Percentiles rank a stretch among this genome's conserved stretches.
These are phyloP conservation scores for Drosophila sordidula DNA, from an alignment of 2,888 invertebrate genomes.

Conservation along the genomic window DNA sequence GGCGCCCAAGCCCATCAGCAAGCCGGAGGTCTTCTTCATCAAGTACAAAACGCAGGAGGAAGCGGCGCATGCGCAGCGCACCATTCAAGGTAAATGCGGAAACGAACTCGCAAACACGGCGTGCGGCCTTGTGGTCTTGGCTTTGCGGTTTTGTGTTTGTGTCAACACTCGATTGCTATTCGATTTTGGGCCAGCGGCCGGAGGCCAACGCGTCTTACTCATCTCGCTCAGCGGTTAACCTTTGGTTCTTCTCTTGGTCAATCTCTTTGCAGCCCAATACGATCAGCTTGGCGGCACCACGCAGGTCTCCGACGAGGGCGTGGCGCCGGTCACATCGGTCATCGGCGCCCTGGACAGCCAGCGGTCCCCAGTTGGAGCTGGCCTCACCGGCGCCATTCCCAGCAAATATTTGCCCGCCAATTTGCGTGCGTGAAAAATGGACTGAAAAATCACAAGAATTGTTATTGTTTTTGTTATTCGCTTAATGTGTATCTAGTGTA, in stretches of 20 bases:
- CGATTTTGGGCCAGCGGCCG: background rate
- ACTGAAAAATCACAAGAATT: constrained; percentile 48
- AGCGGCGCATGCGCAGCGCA: constrained; percentile 84
- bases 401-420: constrained; percentile 74
- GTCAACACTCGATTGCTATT: background rate
- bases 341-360: constrained; percentile 79
- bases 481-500: constrained; percentile 1
- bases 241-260: constrained; percentile 3
- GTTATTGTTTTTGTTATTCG: constrained; percentile 25
- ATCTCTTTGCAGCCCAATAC: constrained; percentile 82
- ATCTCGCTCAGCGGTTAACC: constrained; percentile 31
- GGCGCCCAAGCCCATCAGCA: constrained; percentile 81
- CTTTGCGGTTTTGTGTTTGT: background rate
- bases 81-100: constrained; percentile 83
- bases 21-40: constrained; percentile 85
- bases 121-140: constrained; percentile 35
- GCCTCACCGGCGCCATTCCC: constrained; percentile 34
- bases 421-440: constrained; percentile 55
- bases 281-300: constrained; percentile 84
- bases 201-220: constrained; percentile 35
- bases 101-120: constrained; percentile 17
- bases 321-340: constrained; percentile 83
- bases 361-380: constrained; percentile 6
- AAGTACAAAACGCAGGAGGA: constrained; percentile 85
- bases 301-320: constrained; percentile 83